These are phyloP conservation scores for Melieria omissa DNA, from an alignment of 2,888 invertebrate species.

Conservation along the genomic window DNA sequence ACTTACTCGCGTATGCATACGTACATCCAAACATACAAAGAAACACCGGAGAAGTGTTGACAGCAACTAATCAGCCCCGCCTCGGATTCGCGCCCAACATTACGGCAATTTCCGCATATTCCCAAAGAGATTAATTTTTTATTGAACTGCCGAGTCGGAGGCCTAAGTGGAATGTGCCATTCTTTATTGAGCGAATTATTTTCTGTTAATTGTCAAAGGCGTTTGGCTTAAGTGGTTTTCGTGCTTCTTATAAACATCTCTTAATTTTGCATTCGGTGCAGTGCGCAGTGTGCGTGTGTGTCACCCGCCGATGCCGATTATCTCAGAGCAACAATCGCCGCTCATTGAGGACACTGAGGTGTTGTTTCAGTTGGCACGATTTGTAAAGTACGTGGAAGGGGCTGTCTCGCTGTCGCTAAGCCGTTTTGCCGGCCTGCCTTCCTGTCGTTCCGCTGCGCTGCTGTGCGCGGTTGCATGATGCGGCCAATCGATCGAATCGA, in stretches of 20 bases:
- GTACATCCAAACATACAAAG: too few relatives aligned
- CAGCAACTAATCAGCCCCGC: too few relatives aligned
- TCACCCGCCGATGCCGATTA: conserved; percentile 45
- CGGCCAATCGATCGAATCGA: conserved; percentile 61
- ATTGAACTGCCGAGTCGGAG: conserved; percentile 12
- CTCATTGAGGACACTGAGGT: conserved; percentile 49
- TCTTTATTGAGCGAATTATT: conserved; percentile 55
- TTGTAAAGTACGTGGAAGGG: conserved; percentile 46
- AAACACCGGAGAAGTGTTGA: too few relatives aligned
- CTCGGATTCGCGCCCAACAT: too few relatives aligned
- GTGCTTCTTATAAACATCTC: conserved; percentile 66
- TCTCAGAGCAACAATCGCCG: conserved; percentile 59
- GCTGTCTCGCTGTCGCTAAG: too few relatives aligned
- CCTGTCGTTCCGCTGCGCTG: conserved; percentile 18
- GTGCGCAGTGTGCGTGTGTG: conserved; percentile 32
- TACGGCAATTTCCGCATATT: too few relatives aligned
- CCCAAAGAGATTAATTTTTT: background rate
- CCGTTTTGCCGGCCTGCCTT: conserved; percentile 4
- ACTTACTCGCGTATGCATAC: too few relatives aligned
- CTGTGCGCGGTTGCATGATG: conserved; percentile 62
- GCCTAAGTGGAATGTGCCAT: conserved; percentile 45
- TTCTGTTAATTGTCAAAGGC: conserved; percentile 65
- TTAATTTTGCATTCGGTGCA: conserved; percentile 56
- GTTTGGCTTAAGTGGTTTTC: conserved; percentile 66
- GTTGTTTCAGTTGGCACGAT: conserved; percentile 63